These are phyloP conservation scores for Camponotus vicinus DNA, from an alignment of 1,140 invertebrate genomes.

Conservation along the genomic window DNA sequence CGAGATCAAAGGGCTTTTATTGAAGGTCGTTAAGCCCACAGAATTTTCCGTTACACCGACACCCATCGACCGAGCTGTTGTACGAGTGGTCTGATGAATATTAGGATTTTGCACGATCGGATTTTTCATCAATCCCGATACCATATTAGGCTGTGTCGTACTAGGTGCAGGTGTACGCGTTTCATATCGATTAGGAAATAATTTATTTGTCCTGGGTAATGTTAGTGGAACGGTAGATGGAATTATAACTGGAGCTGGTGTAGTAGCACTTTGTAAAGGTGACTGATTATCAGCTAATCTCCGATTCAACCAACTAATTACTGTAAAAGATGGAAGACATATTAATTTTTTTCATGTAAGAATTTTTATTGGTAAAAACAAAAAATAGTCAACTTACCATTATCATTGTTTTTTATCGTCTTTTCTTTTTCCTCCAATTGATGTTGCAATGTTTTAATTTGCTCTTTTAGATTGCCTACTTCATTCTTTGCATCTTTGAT, in stretches of 20 bases:
- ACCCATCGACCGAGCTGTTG: constrained; percentile 75
- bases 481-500: constrained; percentile 83
- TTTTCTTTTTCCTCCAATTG: constrained; percentile 88
- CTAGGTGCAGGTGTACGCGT: constrained; percentile 77
- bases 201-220: constrained; percentile 82
- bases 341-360: neutral
- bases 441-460: constrained; percentile 85
- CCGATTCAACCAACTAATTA: constrained; percentile 85
- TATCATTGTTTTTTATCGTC: constrained; percentile 89
- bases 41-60: constrained; percentile 79
- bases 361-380: constrained; percentile 6
- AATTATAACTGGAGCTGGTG: constrained; percentile 72
- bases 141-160: constrained; percentile 69
- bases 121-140: constrained; percentile 79
- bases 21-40: constrained; percentile 77
- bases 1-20: constrained; percentile 81
- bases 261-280: constrained; percentile 76
- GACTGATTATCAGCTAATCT: constrained; percentile 82
- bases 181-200: constrained; percentile 79
- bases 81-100: constrained; percentile 81
- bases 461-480: constrained; percentile 85
- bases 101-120: constrained; percentile 81
- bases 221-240: constrained; percentile 81
- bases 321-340: constrained; percentile 69
- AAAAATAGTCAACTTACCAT: constrained; percentile 82